Evolutionary conservation across 1,140 invertebrate genomes (phyloP).

Genomic region (Oryctes rhinoceros): DNA sequence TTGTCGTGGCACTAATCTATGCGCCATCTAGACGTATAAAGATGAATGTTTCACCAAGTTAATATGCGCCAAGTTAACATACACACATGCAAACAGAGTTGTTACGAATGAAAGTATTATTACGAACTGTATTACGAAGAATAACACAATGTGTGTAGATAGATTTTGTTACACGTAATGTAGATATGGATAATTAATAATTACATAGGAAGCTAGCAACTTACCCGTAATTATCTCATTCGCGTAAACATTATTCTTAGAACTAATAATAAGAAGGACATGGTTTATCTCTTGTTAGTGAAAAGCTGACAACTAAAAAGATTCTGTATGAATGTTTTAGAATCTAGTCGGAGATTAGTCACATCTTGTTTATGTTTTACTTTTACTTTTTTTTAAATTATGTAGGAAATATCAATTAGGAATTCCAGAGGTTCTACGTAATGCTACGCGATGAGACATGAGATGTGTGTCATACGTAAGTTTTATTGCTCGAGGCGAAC

Average conservation of each 20-base stretch:
- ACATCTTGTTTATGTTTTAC: constrained; percentile 14
- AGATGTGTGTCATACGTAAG: neutral
- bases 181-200: constrained; percentile 7
- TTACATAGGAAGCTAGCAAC: neutral
- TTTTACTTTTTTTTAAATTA: constrained; percentile 20
- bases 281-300: neutral
- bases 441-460: neutral
- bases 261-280: neutral
- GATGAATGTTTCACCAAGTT: constrained; percentile 7
- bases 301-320: neutral
- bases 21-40: constrained; percentile 9
- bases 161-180: neutral
- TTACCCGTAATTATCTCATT: neutral
- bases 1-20: constrained; percentile 26
- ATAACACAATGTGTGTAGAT: neutral
- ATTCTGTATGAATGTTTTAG: neutral
- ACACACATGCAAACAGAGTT: neutral
- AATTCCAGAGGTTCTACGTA: neutral
- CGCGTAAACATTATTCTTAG: neutral
- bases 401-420: neutral
- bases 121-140: constrained; percentile 7
- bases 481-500: neutral
- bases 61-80: neutral
- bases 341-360: neutral
- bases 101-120: neutral